phyloP scores from a whole-genome alignment of 1,140 invertebrate genomes.

The Hyles vespertilio region DNA sequence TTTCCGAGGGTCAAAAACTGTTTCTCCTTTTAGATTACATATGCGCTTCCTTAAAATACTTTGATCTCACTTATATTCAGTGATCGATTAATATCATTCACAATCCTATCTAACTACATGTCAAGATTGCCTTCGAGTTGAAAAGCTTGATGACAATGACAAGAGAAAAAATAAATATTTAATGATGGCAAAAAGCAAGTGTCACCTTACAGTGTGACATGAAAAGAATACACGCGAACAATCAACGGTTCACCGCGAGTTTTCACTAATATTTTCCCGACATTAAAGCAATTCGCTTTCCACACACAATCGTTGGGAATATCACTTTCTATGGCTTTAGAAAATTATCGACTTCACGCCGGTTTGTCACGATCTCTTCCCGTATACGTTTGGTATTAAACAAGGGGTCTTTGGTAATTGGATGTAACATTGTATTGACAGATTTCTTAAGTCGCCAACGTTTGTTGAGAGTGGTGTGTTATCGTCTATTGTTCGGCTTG shows the following conservation, averaged over 20 bases:
- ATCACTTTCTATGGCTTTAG: conserved; percentile 54
- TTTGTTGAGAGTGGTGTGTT: conserved; percentile 28
- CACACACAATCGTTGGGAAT: conserved; percentile 51
- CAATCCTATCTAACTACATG: too few species aligned
- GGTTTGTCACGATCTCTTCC: not conserved
- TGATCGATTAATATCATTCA: too few species aligned
- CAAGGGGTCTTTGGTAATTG: conserved; percentile 16
- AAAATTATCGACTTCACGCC: conserved; percentile 41
- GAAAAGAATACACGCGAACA: conserved; percentile 4
- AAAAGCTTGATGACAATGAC: too few species aligned
- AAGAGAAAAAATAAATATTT: too few species aligned
- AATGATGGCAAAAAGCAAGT: not conserved
- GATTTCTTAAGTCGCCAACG: conserved; percentile 40
- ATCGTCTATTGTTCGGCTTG: conserved; percentile 23
- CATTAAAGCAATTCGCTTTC: conserved; percentile 38
- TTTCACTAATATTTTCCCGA: conserved; percentile 53
- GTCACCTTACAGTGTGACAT: conserved; percentile 2
- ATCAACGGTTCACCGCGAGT: conserved; percentile 13
- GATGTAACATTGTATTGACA: conserved; percentile 28
- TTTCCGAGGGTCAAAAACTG: too few species aligned
- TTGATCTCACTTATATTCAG: too few species aligned
- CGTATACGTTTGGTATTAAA: not conserved
- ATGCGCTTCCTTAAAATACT: too few species aligned
- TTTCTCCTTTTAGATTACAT: too few species aligned
- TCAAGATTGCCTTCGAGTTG: too few species aligned